phyloP scores from a whole-genome alignment of 2,888 invertebrate species.

The Oithona nana region DNA sequence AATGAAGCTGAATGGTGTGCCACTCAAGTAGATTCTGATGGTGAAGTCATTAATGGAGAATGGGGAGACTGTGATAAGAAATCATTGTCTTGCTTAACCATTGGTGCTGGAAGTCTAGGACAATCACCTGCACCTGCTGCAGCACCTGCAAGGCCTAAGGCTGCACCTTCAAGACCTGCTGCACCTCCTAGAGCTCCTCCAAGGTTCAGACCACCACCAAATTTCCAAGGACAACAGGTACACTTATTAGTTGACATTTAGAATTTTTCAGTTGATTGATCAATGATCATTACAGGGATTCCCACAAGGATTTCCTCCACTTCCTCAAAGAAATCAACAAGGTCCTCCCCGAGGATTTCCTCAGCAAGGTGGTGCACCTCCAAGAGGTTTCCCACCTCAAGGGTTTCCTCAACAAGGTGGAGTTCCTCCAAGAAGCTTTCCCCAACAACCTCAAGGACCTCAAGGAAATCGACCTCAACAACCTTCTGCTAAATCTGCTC shows the following conservation, averaged over 20 bases:
- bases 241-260: too few relatives aligned
- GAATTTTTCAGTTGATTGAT: too few relatives aligned
- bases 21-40: constrained; percentile 11
- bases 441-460: background rate
- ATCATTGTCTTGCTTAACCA: background rate
- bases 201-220: too few relatives aligned
- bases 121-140: too few relatives aligned
- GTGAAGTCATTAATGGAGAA: constrained; percentile 5
- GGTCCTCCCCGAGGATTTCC: constrained; percentile 1
- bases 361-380: background rate
- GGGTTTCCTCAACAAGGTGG: background rate
- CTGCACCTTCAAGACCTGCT: background rate
- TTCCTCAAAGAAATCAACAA: background rate
- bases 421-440: background rate
- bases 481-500: background rate
- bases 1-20: constrained; percentile 18
- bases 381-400: constrained; percentile 2
- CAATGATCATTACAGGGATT: background rate
- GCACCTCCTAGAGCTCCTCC: background rate
- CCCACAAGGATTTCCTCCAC: background rate
- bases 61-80: constrained; percentile 11
- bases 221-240: too few relatives aligned
- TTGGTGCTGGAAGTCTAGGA: background rate
- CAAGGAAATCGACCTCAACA: background rate
- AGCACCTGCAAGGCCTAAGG: too few relatives aligned